Evolutionary conservation across 2,888 invertebrate genomes (phyloP), one percentile per base, ranked within the genome.

Genomic region (Seira sanloemensis): DNA sequence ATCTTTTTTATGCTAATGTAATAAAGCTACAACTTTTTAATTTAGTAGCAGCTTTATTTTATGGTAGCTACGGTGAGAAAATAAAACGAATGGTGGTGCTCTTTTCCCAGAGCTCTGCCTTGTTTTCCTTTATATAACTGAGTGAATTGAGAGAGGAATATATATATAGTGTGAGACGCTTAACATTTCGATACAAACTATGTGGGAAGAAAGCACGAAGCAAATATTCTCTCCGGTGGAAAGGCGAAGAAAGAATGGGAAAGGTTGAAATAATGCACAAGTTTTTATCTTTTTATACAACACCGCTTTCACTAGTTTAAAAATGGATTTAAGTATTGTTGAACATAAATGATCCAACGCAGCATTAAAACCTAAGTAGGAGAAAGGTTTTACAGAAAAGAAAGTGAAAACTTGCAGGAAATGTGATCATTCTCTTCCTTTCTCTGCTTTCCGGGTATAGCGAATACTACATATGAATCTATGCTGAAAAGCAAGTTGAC

Each of bases 11-110:
- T 84, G 84, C 84, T 84, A 84, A 84, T 84, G 84, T 84, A 84
- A 84, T 84, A 84, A 84, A 84, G 84, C 84, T 84, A 84, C 84
- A 84, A 84, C 84, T 84, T 84, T 84, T 84, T 84, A 84, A 84
- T 84, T 84, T 84, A 84, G 84, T 84, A 84, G 72, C 75, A 74
- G 71, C 78, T 75, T 83, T 84, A 78, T 78, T 84, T 84, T 83
- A 77, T 73, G 79, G 79, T 79, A 62, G 62, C 62, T 7, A 62
- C 73, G 46, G 66, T 79, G 79, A 74, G 72, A 79, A 66, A 79
- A 74, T 69, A 75, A 68, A 74, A 50, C 54, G 25, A 58, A 4
- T n/a, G 50, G n/a, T 12, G 21, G 21, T 62, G 50, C 50, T n/a
- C 62, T 12, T 62, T n/a, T 62, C 62, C 7, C 19, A 62, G 21